Percentiles rank a stretch among this genome's conserved stretches.
Evolutionary conservation across 2,888 invertebrate genomes (phyloP).

Genomic region (Calameuta idolon): DNA sequence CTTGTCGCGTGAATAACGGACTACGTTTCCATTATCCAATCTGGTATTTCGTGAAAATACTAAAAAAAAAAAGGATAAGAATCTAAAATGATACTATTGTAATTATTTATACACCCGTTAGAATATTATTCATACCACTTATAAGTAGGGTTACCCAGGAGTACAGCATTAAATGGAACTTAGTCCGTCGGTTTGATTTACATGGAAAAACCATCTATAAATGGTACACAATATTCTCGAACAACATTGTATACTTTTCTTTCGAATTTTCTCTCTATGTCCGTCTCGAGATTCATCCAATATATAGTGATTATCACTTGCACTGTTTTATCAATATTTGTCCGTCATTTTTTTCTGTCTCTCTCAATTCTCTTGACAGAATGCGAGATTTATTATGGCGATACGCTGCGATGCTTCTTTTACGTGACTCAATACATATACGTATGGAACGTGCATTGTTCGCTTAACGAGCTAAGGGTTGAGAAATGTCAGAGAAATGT

Average conservation of each 20-base stretch:
- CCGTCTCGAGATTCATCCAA: background rate
- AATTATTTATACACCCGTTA: background rate
- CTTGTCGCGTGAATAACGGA: background rate
- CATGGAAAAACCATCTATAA: background rate
- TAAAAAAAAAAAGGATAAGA: background rate
- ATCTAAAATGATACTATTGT: background rate
- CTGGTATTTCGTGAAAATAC: background rate
- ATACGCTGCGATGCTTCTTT: background rate
- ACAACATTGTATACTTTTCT: background rate
- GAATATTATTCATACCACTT: too few species aligned
- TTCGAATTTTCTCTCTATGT: background rate
- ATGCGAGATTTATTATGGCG: background rate
- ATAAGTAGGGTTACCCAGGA: background rate
- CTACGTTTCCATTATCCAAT: background rate
- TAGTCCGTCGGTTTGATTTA: background rate
- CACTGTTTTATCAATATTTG: background rate
- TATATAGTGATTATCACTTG: background rate
- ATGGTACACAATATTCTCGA: background rate
- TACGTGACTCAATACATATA: background rate
- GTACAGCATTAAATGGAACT: background rate
- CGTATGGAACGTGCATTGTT: background rate
- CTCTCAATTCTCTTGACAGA: background rate
- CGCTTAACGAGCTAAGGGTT: background rate
- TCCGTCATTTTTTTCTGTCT: background rate
- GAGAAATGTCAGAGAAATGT: conserved; percentile 35